Evolutionary conservation across 2,113 vertebrate genomes (phyloP), one percentile per base, ranked within the genome.

Genomic region (Sorex araneus): DNA sequence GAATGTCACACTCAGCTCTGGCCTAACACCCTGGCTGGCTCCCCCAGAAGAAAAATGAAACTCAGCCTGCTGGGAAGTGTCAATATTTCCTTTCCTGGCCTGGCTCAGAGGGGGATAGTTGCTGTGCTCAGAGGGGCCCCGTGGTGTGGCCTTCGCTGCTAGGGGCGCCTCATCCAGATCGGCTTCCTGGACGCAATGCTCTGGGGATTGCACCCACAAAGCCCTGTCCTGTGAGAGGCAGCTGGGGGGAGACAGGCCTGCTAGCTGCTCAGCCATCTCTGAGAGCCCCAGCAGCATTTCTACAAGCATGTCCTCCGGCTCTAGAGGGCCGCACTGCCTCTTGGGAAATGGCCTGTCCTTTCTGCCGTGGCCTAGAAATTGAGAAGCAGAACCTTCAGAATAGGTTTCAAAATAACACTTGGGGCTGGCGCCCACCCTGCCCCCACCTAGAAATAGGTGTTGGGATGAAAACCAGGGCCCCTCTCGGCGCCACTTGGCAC

Each of bases 401-500:
- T 96, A 92, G 69, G 84, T 60, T 93, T 93, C 95, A 91, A 89
- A 97, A 96, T 95, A 96, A 97, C 93, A 94, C 81, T 96, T 92
- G 2, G 25, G 87, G 43, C 74, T 18, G 23, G 45, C 78, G 91
- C 32, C 28, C 66, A 87, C 95, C 94, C 94, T 36, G 67, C 84
- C 89, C 84, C 95, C 89, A 95, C 93, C 91, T 95, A 94, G 84
- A 95, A 96, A 90, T 95, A 96, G 94, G 96, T 92, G 95, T 97
- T 71, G 80, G 91, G 93, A 96, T 94, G 95, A 93, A 97, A 95
- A 96, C 86, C 95, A 96, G 95, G 94, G 84, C 89, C 77, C 93
- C 94, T 92, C 91, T 90, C 80, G 86, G 93, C 84, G 64, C 87
- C 96, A 93, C 94, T 96, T 81, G 18, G 95, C 96, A 95, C 95